A percentile compares a stretch with the other conserved stretches of the same genome.
These are phyloP conservation scores for Diorhabda carinulata DNA, from an alignment of 1,140 invertebrate species.

Conservation along the genomic window DNA sequence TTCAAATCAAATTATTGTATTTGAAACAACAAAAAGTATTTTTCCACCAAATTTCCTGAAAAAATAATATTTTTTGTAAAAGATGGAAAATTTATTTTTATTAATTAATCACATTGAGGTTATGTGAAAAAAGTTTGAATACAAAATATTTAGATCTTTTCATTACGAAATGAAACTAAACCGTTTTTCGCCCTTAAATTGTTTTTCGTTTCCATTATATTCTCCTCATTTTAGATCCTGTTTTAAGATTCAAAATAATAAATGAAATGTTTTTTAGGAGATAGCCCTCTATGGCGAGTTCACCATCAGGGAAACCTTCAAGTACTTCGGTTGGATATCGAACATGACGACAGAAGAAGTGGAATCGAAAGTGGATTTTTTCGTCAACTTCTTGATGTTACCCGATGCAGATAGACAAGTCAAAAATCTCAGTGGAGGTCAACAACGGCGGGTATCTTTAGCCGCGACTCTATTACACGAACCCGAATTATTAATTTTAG, in stretches of 20 bases:
- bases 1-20: too few species aligned
- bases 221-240: too few species aligned
- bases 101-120: too few species aligned
- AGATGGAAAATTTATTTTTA: too few species aligned
- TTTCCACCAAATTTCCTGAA: too few species aligned
- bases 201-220: too few species aligned
- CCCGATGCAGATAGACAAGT: conserved; percentile 59
- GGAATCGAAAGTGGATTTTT: conserved; percentile 73
- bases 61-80: too few species aligned
- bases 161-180: too few species aligned
- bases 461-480: conserved; percentile 83
- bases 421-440: conserved; percentile 85
- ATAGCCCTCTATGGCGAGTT: conserved; percentile 88
- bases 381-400: conserved; percentile 71
- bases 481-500: conserved; percentile 85
- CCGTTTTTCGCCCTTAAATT: too few species aligned
- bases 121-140: too few species aligned
- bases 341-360: conserved; percentile 72
- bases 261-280: conserved; percentile 59
- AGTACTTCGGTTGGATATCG: conserved; percentile 87
- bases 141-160: too few species aligned
- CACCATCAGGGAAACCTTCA: conserved; percentile 83
- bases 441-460: conserved; percentile 83
- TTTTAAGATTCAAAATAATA: neutral
- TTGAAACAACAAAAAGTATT: too few species aligned